Evolutionary conservation across 1,140 invertebrate genomes (phyloP).

Genomic region (Listronotus oregonensis): DNA sequence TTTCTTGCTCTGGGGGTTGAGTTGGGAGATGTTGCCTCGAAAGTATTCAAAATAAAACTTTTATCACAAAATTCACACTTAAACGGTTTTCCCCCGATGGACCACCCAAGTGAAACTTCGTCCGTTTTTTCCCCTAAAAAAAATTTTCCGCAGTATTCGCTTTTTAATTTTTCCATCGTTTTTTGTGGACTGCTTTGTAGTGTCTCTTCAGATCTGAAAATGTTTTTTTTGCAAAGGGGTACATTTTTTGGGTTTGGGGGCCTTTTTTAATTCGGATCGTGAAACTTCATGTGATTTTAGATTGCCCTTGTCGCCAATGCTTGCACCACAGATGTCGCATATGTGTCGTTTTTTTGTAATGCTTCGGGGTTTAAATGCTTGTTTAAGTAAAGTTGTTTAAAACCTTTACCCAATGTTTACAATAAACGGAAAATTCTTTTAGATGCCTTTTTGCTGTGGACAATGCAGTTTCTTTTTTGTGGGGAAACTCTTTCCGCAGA

Average conservation of each 20-base stretch:
- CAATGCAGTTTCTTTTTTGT: constrained; percentile 67
- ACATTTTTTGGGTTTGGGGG: constrained; percentile 59
- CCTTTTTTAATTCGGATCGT: constrained; percentile 60
- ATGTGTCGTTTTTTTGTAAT: constrained; percentile 31
- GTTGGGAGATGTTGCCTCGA: constrained; percentile 27
- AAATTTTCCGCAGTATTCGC: constrained; percentile 29
- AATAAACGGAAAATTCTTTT: constrained; percentile 55
- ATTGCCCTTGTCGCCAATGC: constrained; percentile 68
- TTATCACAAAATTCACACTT: constrained; percentile 29
- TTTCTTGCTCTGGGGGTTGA: constrained; percentile 31
- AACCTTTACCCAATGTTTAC: constrained; percentile 45
- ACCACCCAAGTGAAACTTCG: constrained; percentile 31
- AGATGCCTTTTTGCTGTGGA: constrained; percentile 67
- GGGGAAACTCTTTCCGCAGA: constrained; percentile 67
- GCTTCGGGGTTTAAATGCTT: constrained; percentile 32
- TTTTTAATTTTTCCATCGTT: constrained; percentile 32
- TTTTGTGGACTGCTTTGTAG: constrained; percentile 35
- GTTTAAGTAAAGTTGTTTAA: constrained; percentile 20
- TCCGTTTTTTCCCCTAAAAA: constrained; percentile 27
- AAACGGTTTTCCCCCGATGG: constrained; percentile 32
- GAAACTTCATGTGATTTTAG: constrained; percentile 65
- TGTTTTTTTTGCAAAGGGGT: constrained; percentile 37
- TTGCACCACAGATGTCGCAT: constrained; percentile 65
- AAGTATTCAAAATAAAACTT: constrained; percentile 28
- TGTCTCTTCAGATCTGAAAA: constrained; percentile 64